These are phyloP conservation scores for Crypturellus undulatus DNA, from an alignment of 2,113 vertebrate genomes.

Conservation along the genomic window DNA sequence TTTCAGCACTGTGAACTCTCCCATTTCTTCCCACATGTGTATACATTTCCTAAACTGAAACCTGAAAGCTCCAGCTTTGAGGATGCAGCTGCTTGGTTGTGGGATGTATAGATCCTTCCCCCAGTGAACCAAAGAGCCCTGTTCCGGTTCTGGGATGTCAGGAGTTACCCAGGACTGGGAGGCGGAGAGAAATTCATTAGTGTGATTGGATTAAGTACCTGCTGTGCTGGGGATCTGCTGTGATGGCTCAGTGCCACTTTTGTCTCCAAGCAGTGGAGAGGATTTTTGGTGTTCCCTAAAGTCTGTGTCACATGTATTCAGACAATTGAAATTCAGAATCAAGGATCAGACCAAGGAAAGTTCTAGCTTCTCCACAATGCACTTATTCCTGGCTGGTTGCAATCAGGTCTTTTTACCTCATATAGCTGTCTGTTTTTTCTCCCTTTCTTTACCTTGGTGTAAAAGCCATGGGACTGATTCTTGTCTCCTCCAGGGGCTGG, in stretches of 20 bases:
- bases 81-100: background rate
- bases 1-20: background rate
- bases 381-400: slow-evolving; percentile 61
- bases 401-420: slow-evolving; percentile 45
- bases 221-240: slow-evolving; percentile 16
- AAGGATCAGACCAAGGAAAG: slow-evolving; percentile 27
- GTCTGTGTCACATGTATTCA: background rate
- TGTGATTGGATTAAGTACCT: slow-evolving; percentile 2
- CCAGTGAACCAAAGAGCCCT: background rate
- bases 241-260: background rate
- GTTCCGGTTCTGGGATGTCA: background rate
- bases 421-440: background rate
- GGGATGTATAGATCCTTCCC: background rate
- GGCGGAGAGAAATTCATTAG: background rate
- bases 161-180: background rate
- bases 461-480: background rate
- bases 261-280: background rate
- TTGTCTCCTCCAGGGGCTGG: background rate
- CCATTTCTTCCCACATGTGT: background rate
- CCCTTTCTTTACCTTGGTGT: background rate
- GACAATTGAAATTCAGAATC: background rate
- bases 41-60: background rate
- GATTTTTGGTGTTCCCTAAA: background rate
- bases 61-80: slow-evolving; percentile 8
- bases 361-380: slow-evolving; percentile 21